Evolutionary conservation across 1,140 invertebrate species (phyloP).

Genomic region (Orius insidiosus): DNA sequence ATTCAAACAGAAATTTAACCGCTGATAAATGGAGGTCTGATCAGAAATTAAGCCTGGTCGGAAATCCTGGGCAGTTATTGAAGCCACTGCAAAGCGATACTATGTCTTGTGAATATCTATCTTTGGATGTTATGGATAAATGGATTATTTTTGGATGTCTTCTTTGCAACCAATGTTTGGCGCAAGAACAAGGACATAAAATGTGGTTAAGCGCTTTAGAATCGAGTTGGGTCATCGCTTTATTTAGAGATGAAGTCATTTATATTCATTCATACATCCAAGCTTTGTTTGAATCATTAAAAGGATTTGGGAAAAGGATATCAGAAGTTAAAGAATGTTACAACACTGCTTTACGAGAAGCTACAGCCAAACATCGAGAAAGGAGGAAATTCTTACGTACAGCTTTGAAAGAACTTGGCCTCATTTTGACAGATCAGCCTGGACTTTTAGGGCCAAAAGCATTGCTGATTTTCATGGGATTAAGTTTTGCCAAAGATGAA

Average conservation of each 20-base stretch:
- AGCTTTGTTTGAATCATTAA: slow-evolving; percentile 84
- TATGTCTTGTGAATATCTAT: slow-evolving; percentile 94
- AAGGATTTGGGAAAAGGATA: slow-evolving; percentile 82
- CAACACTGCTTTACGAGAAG: slow-evolving; percentile 72
- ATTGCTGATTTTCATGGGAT: slow-evolving; percentile 88
- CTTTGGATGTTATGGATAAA: slow-evolving; percentile 83
- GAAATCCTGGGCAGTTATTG: slow-evolving; percentile 75
- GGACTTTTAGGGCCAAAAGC: slow-evolving; percentile 92
- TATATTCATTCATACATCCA: slow-evolving; percentile 90
- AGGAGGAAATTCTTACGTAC: slow-evolving; percentile 89
- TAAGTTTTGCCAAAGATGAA: slow-evolving; percentile 91
- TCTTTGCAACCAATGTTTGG: slow-evolving; percentile 69
- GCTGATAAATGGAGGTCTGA: slow-evolving; percentile 88
- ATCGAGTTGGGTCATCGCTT: slow-evolving; percentile 79
- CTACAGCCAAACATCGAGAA: slow-evolving; percentile 67
- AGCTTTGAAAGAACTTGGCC: slow-evolving; percentile 82
- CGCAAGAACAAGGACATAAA: slow-evolving; percentile 63
- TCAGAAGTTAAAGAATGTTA: slow-evolving; percentile 91
- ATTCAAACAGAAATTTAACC: slow-evolving; percentile 73
- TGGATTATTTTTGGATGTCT: slow-evolving; percentile 94
- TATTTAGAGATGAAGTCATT: slow-evolving; percentile 95
- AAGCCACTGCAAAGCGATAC: slow-evolving; percentile 90
- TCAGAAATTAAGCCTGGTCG: slow-evolving; percentile 84
- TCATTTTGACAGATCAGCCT: slow-evolving; percentile 94
- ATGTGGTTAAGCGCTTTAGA: slow-evolving; percentile 84